Evolutionary conservation across 2,113 vertebrate species (phyloP).

Genomic region (Rutilus rutilus): DNA sequence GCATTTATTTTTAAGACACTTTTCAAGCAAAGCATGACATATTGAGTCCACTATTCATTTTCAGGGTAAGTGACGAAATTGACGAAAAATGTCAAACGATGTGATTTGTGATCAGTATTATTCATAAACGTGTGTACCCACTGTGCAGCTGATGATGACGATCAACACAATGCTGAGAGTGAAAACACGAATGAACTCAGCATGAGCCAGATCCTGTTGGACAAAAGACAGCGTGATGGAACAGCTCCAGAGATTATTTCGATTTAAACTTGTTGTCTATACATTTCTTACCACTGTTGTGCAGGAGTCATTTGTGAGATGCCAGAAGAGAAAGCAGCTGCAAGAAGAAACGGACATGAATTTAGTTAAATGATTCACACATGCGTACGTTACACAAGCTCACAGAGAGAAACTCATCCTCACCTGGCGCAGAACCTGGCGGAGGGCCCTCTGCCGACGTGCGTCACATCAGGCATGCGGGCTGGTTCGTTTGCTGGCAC

Average conservation of each 20-base stretch:
- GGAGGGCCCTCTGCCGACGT: background rate
- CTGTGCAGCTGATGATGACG: constrained; percentile 73
- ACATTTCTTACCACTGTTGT: constrained; percentile 60
- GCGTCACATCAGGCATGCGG: too few relatives aligned
- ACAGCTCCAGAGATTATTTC: background rate
- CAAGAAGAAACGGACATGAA: constrained; percentile 22
- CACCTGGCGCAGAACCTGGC: constrained; percentile 71
- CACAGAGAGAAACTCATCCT: background rate
- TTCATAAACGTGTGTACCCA: too few relatives aligned
- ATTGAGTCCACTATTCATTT: background rate
- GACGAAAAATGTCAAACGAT: background rate
- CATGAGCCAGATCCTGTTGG: constrained; percentile 58
- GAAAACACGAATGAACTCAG: constrained; percentile 57
- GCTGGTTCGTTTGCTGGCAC: background rate
- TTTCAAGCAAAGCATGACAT: background rate
- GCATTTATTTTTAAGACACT: background rate
- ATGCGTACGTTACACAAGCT: background rate
- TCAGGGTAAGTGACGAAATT: background rate
- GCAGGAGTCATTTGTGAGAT: constrained; percentile 62
- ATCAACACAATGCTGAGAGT: constrained; percentile 68
- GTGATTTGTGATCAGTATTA: too few relatives aligned
- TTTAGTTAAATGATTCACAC: background rate
- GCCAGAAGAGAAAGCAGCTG: constrained; percentile 77
- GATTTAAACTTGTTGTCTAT: background rate
- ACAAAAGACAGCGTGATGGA: constrained; percentile 27